phyloP scores from a whole-genome alignment of 2,113 vertebrate genomes.

The Chaetorhynchus papuensis region DNA sequence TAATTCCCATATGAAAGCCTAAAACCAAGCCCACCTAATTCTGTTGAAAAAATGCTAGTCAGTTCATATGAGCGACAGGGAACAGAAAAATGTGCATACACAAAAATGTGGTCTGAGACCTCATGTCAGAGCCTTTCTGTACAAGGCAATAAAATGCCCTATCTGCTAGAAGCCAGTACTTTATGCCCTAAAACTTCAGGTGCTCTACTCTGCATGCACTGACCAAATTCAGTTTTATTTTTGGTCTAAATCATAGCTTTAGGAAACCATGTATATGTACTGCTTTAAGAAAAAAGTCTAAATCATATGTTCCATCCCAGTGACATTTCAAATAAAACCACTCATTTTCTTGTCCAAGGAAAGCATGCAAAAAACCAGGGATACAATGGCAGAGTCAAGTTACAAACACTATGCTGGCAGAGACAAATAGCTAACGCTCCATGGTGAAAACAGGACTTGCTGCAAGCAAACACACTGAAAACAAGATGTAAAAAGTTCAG shows the following conservation, averaged over 20 bases:
- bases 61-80: not conserved
- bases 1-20: not conserved
- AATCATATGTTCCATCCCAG: not conserved
- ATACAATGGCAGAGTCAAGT: not conserved
- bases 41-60: not conserved
- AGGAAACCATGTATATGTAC: not conserved
- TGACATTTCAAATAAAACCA: not conserved
- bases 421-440: not conserved
- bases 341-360: not conserved
- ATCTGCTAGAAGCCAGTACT: not conserved
- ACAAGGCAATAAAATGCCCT: not conserved
- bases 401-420: not conserved
- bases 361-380: not conserved
- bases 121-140: not conserved
- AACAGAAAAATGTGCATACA: not conserved
- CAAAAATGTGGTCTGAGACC: not conserved
- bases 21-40: not conserved
- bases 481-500: not conserved
- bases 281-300: slow-evolving; percentile 11
- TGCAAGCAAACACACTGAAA: not conserved
- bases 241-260: not conserved
- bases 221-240: not conserved
- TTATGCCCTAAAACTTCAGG: not conserved
- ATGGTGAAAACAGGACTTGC: not conserved
- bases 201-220: not conserved